phyloP scores from a whole-genome alignment of 2,888 invertebrate genomes.

The Cancer borealis region DNA sequence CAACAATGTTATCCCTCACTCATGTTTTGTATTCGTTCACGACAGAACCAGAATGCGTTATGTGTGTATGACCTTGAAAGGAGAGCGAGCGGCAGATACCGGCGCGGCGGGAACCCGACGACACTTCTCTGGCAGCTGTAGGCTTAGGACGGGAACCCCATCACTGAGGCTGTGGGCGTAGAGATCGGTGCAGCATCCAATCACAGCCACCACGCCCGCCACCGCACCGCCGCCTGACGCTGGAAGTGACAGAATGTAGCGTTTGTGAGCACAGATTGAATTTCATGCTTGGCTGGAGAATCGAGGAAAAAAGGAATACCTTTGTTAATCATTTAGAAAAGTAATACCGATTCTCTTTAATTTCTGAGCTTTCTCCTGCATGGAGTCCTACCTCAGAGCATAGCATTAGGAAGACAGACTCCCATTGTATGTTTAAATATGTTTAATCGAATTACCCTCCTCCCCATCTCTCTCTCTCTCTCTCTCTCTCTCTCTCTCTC shows the following conservation, averaged over 20 bases:
- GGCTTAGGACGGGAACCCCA: background rate
- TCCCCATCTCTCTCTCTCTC: slow-evolving; percentile 18
- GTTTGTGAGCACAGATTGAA: background rate
- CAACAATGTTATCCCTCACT: background rate
- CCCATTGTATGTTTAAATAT: background rate
- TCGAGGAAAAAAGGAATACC: background rate
- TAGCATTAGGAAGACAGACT: background rate
- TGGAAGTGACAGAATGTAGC: background rate
- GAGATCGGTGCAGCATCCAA: background rate
- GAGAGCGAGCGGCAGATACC: background rate
- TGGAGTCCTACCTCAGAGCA: background rate
- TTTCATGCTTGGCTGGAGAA: background rate
- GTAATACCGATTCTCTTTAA: background rate
- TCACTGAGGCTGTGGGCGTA: background rate
- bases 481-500: slow-evolving; percentile 10
- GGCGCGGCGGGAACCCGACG: background rate
- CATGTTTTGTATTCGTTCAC: background rate
- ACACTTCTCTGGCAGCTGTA: background rate
- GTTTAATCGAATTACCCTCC: background rate
- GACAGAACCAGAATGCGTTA: background rate
- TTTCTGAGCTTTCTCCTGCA: background rate
- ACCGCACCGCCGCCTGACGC: background rate
- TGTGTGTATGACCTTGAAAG: slow-evolving; percentile 26
- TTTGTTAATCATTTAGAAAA: slow-evolving; percentile 14
- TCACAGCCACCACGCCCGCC: background rate